Evolutionary conservation across 1,140 invertebrate genomes (phyloP).

Genomic region (Leptoteleia sp.): DNA sequence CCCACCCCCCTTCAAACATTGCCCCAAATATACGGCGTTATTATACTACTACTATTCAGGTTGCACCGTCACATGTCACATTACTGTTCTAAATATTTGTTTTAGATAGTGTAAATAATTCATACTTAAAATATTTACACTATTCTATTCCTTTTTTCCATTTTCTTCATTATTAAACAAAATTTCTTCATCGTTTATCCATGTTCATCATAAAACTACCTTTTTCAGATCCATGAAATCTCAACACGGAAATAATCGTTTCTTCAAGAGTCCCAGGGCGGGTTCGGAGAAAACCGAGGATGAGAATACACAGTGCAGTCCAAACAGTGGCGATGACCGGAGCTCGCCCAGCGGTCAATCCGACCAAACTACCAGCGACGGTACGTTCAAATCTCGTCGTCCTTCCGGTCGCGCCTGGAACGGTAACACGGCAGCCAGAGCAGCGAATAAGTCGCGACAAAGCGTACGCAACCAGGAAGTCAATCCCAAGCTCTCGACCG

Average conservation of each 20-base stretch:
- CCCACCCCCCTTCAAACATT: no score
- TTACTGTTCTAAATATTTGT: no score
- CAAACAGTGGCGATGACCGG: slow-evolving; percentile 81
- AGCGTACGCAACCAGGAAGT: slow-evolving; percentile 77
- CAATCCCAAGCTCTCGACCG: slow-evolving; percentile 43
- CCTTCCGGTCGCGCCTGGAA: slow-evolving; percentile 73
- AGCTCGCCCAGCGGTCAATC: slow-evolving; percentile 92
- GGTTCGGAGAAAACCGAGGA: slow-evolving; percentile 63
- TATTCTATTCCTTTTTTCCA: no score
- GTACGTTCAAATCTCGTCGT: slow-evolving; percentile 81
- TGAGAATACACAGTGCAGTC: slow-evolving; percentile 66
- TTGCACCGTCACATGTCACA: no score
- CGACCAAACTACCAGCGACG: slow-evolving; percentile 84
- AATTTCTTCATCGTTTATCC: no score
- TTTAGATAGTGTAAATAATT: no score
- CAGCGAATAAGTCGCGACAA: slow-evolving; percentile 74
- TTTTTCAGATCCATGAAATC: slow-evolving; percentile 67
- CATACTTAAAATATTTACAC: no score
- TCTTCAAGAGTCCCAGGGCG: slow-evolving; percentile 68
- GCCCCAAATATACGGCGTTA: no score
- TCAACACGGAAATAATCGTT: slow-evolving; percentile 68
- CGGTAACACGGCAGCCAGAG: slow-evolving; percentile 73
- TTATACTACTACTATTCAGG: no score
- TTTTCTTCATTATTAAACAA: no score
- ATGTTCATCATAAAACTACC: background rate